A percentile compares a stretch with the other conserved stretches of the same genome.
phyloP scores from a whole-genome alignment of 2,797 vertebrate species.

The Aldrovandia affinis region DNA sequence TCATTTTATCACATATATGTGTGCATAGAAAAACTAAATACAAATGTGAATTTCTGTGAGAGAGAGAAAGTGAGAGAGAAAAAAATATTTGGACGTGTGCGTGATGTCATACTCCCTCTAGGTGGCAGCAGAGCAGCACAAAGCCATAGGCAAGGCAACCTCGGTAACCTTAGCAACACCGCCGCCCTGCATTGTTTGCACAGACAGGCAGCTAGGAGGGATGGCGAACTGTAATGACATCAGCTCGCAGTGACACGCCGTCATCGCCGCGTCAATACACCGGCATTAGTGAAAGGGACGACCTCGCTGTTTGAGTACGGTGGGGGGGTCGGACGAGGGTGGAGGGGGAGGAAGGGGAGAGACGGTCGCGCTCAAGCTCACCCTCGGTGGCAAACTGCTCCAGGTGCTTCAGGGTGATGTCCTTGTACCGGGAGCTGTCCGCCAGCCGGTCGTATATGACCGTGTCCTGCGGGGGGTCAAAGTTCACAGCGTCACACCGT shows the following conservation, averaged over 20 bases:
- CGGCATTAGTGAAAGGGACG: not conserved
- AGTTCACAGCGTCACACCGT: not conserved
- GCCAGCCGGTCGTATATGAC: conserved; percentile 97
- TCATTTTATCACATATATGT: not conserved
- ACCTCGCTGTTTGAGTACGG: not conserved
- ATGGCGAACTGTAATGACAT: conserved; percentile 9
- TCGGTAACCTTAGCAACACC: conserved; percentile 1
- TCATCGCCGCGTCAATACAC: not conserved
- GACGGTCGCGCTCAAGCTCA: conserved; percentile 57
- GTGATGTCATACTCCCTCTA: not conserved
- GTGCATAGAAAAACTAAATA: not conserved
- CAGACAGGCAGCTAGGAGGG: not conserved
- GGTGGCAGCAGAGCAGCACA: conserved; percentile 16
- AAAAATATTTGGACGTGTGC: not conserved
- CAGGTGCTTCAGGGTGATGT: conserved; percentile 97
- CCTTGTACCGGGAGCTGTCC: conserved; percentile 95
- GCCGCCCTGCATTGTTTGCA: no score
- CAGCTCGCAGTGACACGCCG: not conserved
- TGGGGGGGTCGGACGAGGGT: not conserved
- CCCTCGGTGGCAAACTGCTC: conserved; percentile 98
- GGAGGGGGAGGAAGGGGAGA: no score
- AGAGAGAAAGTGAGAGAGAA: no score
- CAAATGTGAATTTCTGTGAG: not conserved
- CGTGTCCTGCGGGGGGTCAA: conserved; percentile 83
- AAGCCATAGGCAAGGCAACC: not conserved